These are phyloP conservation scores for Tipula confusa DNA, from an alignment of 2,888 invertebrate genomes.

Conservation along the genomic window DNA sequence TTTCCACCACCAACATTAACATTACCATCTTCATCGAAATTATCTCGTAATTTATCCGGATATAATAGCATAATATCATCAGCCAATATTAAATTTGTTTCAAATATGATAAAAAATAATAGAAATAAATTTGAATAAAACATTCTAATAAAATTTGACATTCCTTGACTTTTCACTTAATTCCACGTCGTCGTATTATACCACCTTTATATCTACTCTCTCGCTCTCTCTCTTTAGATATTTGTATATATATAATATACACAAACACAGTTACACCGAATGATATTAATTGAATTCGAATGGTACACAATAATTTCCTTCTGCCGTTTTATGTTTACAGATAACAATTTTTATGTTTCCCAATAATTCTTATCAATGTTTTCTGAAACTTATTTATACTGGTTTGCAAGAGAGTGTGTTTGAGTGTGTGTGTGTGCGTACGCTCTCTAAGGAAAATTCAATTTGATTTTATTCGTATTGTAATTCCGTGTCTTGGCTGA, in stretches of 20 bases:
- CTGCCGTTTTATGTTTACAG: background rate
- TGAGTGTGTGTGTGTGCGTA: background rate
- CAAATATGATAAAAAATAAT: conserved; percentile 25
- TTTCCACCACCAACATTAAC: background rate
- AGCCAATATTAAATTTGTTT: conserved; percentile 28
- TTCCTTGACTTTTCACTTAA: background rate
- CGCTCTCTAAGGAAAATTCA: background rate
- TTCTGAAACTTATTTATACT: background rate
- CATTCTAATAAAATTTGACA: conserved; percentile 27
- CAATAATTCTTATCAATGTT: background rate
- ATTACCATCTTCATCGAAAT: background rate
- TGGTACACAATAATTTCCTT: background rate
- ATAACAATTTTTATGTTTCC: background rate
- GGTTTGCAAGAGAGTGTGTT: too few relatives aligned
- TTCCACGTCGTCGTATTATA: background rate
- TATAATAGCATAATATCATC: conserved; percentile 20
- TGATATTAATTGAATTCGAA: background rate
- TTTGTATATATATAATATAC: too few relatives aligned
- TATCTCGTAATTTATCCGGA: background rate
- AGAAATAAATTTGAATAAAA: conserved; percentile 28
- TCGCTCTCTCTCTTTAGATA: too few relatives aligned
- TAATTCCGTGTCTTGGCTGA: background rate
- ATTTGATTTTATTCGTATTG: background rate
- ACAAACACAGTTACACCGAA: background rate
- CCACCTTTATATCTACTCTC: background rate